These are phyloP conservation scores for Spheniscus humboldti DNA, from an alignment of 2,797 vertebrate species.

Conservation along the genomic window DNA sequence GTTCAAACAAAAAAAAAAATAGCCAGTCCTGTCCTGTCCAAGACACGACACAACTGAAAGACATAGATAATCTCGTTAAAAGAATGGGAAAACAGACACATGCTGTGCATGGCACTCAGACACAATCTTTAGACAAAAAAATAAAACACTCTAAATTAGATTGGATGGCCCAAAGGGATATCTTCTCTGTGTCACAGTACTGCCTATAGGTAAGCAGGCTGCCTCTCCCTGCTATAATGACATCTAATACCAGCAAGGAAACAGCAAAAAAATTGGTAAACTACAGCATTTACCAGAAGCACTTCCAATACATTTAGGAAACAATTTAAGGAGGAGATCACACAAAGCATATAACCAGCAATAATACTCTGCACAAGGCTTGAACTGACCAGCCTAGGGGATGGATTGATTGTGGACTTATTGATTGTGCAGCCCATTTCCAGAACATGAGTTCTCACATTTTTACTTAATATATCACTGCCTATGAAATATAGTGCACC, in stretches of 20 bases:
- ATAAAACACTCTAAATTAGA: not conserved
- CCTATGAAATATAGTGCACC: conserved; percentile 94
- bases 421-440: conserved; percentile 88
- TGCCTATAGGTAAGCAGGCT: too few relatives aligned
- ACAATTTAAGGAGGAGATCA: not conserved
- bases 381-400: conserved; percentile 86
- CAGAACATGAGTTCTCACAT: conserved; percentile 86
- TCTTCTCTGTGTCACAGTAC: not conserved
- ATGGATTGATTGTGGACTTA: conserved; percentile 79
- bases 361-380: too few relatives aligned
- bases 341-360: not conserved
- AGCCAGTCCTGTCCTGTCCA: not conserved
- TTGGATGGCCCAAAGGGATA: not conserved
- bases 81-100: not conserved
- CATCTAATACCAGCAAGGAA: not conserved
- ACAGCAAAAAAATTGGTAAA: not conserved
- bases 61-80: not conserved
- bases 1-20: not conserved
- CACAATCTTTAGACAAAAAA: not conserved
- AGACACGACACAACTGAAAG: not conserved
- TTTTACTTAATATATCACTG: conserved; percentile 92
- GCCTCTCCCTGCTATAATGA: not conserved
- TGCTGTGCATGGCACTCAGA: not conserved
- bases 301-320: not conserved
- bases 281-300: not conserved